These are phyloP conservation scores for Tetramorium alpestre DNA, from an alignment of 1,140 invertebrate genomes.

Conservation along the genomic window DNA sequence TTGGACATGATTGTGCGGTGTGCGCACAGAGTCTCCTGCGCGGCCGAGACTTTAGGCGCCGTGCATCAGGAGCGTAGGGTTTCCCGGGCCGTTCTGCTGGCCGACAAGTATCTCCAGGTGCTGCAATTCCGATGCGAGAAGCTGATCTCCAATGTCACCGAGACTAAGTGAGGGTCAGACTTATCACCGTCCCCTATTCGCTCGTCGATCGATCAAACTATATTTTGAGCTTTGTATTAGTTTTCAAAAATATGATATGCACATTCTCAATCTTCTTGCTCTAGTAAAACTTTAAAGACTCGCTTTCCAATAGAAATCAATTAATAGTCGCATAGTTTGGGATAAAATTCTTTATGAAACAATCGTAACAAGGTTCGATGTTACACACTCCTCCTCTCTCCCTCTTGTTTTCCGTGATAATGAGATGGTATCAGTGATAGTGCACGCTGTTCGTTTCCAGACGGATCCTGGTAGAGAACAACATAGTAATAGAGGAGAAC, in stretches of 20 bases:
- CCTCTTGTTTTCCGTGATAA: neutral
- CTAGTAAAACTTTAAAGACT: neutral
- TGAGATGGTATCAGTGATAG: slow-evolving; percentile 9
- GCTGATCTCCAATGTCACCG: slow-evolving; percentile 78
- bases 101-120: slow-evolving; percentile 81
- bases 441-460: slow-evolving; percentile 75
- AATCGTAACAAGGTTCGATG: neutral
- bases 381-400: neutral
- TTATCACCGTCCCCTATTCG: neutral
- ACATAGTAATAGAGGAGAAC: slow-evolving; percentile 82
- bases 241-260: neutral
- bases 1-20: slow-evolving; percentile 82
- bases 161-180: slow-evolving; percentile 82
- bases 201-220: neutral
- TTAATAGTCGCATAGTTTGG: neutral
- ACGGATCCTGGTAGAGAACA: slow-evolving; percentile 81
- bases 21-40: slow-evolving; percentile 80
- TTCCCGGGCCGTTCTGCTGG: slow-evolving; percentile 78
- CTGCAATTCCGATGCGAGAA: slow-evolving; percentile 81
- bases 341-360: neutral
- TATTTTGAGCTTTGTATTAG: neutral
- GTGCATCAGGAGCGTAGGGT: slow-evolving; percentile 82
- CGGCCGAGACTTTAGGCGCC: slow-evolving; percentile 82
- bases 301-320: neutral
- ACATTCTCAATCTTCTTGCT: neutral